These are phyloP conservation scores for Drosophila fungiperda DNA, from an alignment of 2,888 invertebrate genomes.

Conservation along the genomic window DNA sequence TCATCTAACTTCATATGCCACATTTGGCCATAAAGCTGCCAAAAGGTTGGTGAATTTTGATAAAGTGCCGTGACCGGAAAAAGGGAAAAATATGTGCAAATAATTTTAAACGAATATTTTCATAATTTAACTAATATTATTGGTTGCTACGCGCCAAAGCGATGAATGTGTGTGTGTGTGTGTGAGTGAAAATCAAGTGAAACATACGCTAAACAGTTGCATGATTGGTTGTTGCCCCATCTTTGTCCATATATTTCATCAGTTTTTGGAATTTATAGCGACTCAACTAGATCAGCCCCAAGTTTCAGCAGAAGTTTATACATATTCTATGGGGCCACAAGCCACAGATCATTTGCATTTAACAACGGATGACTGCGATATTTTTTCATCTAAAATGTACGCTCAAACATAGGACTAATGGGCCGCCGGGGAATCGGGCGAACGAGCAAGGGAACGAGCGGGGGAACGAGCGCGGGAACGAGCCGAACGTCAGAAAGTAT, in stretches of 20 bases:
- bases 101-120: constrained; percentile 40
- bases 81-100: constrained; percentile 42
- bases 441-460: background rate
- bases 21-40: constrained; percentile 30
- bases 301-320: constrained; percentile 18
- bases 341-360: constrained; percentile 50
- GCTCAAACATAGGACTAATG: constrained; percentile 77
- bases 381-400: constrained; percentile 75
- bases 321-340: constrained; percentile 25
- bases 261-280: background rate
- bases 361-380: constrained; percentile 63
- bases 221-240: background rate
- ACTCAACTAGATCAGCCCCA: constrained; percentile 9
- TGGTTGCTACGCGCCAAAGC: background rate
- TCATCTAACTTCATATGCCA: constrained; percentile 71
- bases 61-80: constrained; percentile 63
- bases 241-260: background rate
- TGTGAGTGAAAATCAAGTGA: background rate
- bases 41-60: constrained; percentile 49
- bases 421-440: constrained; percentile 67
- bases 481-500: constrained; percentile 48
- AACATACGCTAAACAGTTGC: constrained; percentile 1
- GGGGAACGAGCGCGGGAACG: background rate
- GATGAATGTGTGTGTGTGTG: background rate
- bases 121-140: constrained; percentile 44